A percentile compares a stretch with the other conserved stretches of the same genome.
Evolutionary conservation across 2,888 invertebrate genomes (phyloP).

Genomic region (Andrena dorsata): DNA sequence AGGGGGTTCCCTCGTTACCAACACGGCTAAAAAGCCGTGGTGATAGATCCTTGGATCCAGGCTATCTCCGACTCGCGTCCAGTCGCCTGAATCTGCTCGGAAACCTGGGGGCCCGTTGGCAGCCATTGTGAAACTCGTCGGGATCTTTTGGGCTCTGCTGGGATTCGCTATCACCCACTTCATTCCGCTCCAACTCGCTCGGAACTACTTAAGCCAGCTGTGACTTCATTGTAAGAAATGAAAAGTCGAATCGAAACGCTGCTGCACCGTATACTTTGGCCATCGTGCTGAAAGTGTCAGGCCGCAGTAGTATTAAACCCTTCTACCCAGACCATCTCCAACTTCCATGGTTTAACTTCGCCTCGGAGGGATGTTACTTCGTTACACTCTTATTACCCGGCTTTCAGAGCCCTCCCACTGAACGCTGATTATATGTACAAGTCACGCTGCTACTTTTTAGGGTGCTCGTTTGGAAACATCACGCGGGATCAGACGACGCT

Average conservation of each 20-base stretch:
- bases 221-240: no score
- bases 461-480: background rate
- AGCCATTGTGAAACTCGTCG: background rate
- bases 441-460: background rate
- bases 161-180: background rate
- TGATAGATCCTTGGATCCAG: background rate
- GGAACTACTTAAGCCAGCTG: no score
- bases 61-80: background rate
- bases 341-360: background rate
- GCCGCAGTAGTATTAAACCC: no score
- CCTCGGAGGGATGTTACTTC: background rate
- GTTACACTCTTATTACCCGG: background rate
- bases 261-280: no score
- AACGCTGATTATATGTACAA: conserved; percentile 2
- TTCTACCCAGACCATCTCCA: no score
- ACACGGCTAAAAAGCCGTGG: conserved; percentile 52
- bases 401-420: background rate
- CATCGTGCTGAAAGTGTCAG: no score
- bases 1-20: conserved; percentile 70
- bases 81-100: background rate
- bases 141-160: background rate
- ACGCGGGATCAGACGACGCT: background rate
- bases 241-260: no score
- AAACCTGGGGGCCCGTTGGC: background rate
- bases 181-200: no score